Evolutionary conservation across 1,140 invertebrate genomes (phyloP).

Genomic region (Odontomachus brunneus): DNA sequence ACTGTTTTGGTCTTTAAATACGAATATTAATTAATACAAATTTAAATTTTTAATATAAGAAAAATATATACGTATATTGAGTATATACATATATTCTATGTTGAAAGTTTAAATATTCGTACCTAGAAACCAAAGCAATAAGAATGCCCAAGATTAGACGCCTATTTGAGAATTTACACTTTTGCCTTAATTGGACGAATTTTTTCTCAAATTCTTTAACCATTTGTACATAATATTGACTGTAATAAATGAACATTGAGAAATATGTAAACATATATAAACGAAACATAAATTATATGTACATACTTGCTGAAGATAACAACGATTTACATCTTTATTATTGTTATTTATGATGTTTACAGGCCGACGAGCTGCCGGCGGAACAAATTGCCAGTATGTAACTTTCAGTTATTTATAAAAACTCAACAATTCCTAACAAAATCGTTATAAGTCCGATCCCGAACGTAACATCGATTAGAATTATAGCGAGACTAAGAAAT

Average conservation of each 20-base stretch:
- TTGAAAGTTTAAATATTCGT: no score
- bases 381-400: constrained; percentile 88
- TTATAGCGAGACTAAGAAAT: no score
- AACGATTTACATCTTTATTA: constrained; percentile 3
- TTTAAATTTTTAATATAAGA: no score
- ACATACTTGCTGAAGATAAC: background rate
- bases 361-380: constrained; percentile 88
- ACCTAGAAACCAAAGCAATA: no score
- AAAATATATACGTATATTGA: no score
- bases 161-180: no score
- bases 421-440: background rate
- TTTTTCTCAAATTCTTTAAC: constrained; percentile 16
- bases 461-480: background rate
- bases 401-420: constrained; percentile 5
- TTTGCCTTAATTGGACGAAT: constrained; percentile 30
- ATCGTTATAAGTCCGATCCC: constrained; percentile 1
- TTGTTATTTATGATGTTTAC: constrained; percentile 68
- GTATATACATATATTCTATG: no score
- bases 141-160: no score
- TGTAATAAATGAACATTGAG: constrained; percentile 1
- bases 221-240: constrained; percentile 6
- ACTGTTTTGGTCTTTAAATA: no score
- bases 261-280: background rate
- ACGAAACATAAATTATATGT: background rate
- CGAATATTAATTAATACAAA: no score